Evolutionary conservation across 1,140 invertebrate genomes (phyloP).

Genomic region (Polypedilum vanderplanki): DNA sequence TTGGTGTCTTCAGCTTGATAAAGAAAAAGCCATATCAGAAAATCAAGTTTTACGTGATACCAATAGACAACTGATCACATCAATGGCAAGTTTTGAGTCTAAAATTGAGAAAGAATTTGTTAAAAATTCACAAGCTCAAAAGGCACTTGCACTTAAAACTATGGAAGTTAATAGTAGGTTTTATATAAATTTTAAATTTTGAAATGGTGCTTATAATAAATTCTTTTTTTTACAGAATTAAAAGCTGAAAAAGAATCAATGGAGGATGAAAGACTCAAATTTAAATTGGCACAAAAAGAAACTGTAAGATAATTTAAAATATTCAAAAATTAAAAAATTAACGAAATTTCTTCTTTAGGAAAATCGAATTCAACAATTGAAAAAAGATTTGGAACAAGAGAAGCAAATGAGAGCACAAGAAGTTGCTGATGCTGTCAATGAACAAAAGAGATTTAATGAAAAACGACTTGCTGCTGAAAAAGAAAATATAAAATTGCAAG

Average conservation of each 20-base stretch:
- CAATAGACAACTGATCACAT: neutral
- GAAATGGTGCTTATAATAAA: neutral
- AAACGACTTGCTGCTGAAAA: neutral
- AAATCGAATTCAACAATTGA: neutral
- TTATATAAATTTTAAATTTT: neutral
- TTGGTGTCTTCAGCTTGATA: neutral
- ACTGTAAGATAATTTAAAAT: neutral
- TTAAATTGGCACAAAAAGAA: neutral
- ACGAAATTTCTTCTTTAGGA: neutral
- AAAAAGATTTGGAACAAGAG: neutral
- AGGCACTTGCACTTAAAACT: neutral
- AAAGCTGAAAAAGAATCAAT: neutral
- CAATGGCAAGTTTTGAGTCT: neutral
- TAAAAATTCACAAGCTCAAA: neutral
- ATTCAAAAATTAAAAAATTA: neutral
- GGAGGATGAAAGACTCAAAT: neutral
- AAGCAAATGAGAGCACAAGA: neutral
- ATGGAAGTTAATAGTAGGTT: neutral
- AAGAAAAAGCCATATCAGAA: neutral
- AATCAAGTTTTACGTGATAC: neutral
- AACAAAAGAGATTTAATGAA: neutral
- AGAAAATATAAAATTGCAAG: neutral
- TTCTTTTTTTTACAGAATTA: neutral
- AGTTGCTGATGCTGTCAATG: neutral
- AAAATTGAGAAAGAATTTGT: neutral